Evolutionary conservation across 2,113 vertebrate genomes (phyloP).

Genomic region (Aix galericulata): DNA sequence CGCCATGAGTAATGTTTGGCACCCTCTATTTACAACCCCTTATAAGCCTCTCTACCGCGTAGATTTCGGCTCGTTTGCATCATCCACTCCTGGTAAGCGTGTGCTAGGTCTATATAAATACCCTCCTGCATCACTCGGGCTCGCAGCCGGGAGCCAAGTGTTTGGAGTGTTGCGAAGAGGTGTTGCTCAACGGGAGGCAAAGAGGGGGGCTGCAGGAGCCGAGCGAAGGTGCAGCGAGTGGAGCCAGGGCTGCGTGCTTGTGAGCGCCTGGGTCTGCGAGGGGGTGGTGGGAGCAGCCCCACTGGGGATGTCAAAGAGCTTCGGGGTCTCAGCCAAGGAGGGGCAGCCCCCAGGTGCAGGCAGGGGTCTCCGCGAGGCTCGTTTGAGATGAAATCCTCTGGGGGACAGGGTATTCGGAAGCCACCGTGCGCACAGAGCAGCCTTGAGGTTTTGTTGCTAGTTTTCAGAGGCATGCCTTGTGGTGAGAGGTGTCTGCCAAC

Average conservation of each 20-base stretch:
- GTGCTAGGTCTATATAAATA: conserved; percentile 47
- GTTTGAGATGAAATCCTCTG: conserved; percentile 5
- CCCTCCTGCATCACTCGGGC: conserved; percentile 24
- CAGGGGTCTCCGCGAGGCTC: not conserved
- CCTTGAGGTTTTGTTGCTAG: not conserved
- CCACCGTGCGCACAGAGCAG: not conserved
- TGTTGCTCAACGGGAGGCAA: not conserved
- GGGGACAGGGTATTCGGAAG: conserved; percentile 30
- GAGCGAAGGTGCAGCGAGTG: not conserved
- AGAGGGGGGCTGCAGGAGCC: not conserved
- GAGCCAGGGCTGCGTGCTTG: rapidly evolving
- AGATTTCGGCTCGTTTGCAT: conserved; percentile 51
- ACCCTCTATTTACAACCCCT: not conserved
- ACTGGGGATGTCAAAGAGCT: not conserved
- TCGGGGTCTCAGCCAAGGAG: not conserved
- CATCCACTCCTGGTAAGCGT: not conserved
- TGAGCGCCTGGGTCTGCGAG: not conserved
- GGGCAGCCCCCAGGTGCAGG: rapidly evolving
- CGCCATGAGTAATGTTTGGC: conserved; percentile 26
- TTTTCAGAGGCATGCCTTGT: conserved; percentile 14
- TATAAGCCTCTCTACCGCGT: not conserved
- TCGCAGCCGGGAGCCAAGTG: conserved; percentile 23
- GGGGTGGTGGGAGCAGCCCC: not conserved
- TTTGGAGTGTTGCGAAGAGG: not conserved
- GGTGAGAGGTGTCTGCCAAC: conserved; percentile 44